phyloP scores from a whole-genome alignment of 2,113 vertebrate genomes.

The Podarcis raffonei region DNA sequence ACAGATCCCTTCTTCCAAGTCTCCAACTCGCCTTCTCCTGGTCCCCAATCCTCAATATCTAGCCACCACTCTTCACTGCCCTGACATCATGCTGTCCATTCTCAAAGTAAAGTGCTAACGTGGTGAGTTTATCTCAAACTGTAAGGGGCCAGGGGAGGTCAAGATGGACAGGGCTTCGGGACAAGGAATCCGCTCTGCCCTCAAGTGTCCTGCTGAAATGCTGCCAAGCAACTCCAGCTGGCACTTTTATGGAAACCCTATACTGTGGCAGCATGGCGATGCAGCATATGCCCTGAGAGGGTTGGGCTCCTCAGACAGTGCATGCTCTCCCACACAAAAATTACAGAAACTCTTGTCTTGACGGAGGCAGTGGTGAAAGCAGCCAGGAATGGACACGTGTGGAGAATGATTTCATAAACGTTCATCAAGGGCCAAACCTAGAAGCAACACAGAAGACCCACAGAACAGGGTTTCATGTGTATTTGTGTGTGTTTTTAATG shows the following conservation, averaged over 20 bases:
- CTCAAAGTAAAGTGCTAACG: not conserved
- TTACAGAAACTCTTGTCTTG: not conserved
- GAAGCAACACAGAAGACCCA: not conserved
- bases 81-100: too few relatives aligned
- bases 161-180: not conserved
- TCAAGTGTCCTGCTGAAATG: not conserved
- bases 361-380: not conserved
- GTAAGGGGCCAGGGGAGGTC: conserved; percentile 27
- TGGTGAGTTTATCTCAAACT: not conserved
- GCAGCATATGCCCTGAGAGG: conserved; percentile 26
- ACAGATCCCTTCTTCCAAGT: too few relatives aligned
- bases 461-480: not conserved
- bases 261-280: not conserved
- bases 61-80: too few relatives aligned
- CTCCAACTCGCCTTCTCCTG: too few relatives aligned
- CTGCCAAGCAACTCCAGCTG: conserved; percentile 49
- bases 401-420: not conserved
- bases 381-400: not conserved
- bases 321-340: conserved; percentile 24
- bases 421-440: not conserved
- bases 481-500: too few relatives aligned
- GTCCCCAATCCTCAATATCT: too few relatives aligned
- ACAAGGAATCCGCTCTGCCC: not conserved
- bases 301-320: conserved; percentile 17
- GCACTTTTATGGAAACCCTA: conserved; percentile 54